phyloP scores from a whole-genome alignment of 2,113 vertebrate species.

The Grus americana region DNA sequence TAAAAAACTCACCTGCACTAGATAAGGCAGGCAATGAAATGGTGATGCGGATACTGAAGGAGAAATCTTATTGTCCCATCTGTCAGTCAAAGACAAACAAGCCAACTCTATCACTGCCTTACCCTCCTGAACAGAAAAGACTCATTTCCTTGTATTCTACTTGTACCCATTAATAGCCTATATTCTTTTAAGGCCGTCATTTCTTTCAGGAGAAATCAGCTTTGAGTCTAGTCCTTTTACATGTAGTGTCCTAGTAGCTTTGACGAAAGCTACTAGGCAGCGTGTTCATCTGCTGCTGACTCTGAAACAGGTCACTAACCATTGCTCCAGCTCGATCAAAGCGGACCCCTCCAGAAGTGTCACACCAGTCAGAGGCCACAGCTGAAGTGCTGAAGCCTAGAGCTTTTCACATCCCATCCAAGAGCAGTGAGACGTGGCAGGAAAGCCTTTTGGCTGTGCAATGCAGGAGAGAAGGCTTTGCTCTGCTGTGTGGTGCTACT shows the following conservation, averaged over 20 bases:
- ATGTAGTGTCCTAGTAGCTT: background rate
- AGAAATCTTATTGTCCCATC: background rate
- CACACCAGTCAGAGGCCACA: background rate
- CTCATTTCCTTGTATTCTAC: constrained; percentile 1
- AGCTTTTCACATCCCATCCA: background rate
- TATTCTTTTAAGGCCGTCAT: background rate
- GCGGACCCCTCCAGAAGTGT: background rate
- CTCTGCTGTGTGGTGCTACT: accelerated
- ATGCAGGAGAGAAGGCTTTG: background rate
- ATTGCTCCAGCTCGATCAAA: background rate
- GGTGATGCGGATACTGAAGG: background rate
- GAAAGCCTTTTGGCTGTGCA: background rate
- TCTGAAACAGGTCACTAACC: constrained; percentile 5
- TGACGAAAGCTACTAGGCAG: background rate
- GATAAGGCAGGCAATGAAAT: background rate
- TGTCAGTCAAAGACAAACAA: constrained; percentile 17
- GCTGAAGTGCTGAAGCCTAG: background rate
- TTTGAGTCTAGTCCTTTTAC: background rate
- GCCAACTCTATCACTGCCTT: background rate
- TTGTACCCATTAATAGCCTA: background rate
- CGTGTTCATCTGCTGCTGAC: background rate
- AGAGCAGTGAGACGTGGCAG: background rate
- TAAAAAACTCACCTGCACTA: background rate
- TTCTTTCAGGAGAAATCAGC: background rate
- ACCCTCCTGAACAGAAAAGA: background rate